These are phyloP conservation scores for Drosophila sucinea DNA, from an alignment of 1,140 invertebrate species.

Conservation along the genomic window DNA sequence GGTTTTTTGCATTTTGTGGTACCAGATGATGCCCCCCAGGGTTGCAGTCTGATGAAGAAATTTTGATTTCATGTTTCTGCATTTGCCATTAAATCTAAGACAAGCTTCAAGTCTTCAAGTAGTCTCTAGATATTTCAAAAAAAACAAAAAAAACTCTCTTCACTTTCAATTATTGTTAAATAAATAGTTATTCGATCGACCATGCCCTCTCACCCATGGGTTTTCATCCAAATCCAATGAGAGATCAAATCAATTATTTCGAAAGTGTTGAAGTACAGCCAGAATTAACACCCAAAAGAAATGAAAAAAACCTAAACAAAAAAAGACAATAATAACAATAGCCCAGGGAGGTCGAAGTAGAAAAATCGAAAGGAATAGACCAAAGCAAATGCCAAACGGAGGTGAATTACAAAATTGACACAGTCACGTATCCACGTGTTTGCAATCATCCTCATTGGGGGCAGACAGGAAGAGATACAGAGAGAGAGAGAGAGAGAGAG, in stretches of 20 bases:
- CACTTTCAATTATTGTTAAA: background rate
- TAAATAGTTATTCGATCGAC: background rate
- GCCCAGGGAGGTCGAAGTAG: background rate
- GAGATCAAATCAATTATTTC: background rate
- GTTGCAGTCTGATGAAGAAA: background rate
- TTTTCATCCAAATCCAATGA: background rate
- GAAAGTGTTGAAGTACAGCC: constrained; percentile 39
- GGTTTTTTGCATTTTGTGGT: constrained; percentile 44
- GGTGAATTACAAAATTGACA: constrained; percentile 32
- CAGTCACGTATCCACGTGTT: constrained; percentile 58
- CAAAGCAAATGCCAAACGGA: background rate
- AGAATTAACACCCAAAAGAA: constrained; percentile 5
- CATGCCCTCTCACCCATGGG: background rate
- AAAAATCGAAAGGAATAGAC: background rate
- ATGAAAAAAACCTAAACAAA: constrained; percentile 19
- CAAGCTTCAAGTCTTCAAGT: background rate
- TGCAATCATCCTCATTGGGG: constrained; percentile 23
- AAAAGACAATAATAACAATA: constrained; percentile 32
- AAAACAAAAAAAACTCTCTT: too few species aligned
- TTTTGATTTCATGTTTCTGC: constrained; percentile 1
- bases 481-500: background rate
- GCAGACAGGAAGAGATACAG: background rate
- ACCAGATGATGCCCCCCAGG: constrained; percentile 36
- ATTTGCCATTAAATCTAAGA: background rate
- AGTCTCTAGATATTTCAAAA: background rate